Conservation (phyloP, 2,888 invertebrate species). For the Drosophila bunnanda region DNA sequence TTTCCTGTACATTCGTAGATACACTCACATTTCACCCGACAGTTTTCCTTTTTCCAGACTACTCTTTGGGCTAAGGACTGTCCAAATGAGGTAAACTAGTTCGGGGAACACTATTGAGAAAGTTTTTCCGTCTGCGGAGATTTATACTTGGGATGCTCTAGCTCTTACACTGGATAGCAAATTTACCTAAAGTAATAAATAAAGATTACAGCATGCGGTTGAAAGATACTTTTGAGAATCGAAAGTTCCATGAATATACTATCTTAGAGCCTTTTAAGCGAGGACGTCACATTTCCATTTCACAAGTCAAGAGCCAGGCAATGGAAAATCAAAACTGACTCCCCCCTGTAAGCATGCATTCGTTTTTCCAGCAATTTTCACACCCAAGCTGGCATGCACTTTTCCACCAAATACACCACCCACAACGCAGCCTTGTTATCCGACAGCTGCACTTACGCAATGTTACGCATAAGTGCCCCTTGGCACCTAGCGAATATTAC, state of each 20-base stretch:
- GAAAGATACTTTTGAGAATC: background rate
- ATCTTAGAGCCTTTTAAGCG: constrained; percentile 7
- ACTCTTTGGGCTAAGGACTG: constrained; percentile 35
- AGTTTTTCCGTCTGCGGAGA: constrained; percentile 61
- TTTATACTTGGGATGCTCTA: constrained; percentile 67
- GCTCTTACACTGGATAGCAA: constrained; percentile 12
- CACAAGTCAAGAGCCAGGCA: constrained; percentile 3
- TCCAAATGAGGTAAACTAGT: constrained; percentile 74
- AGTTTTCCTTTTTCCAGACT: constrained; percentile 49
- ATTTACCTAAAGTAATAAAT: constrained; percentile 6
- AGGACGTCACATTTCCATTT: constrained; percentile 34
- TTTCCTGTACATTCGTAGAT: constrained; percentile 49
- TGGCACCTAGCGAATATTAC: constrained; percentile 44
- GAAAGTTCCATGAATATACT: background rate
- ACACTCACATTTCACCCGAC: constrained; percentile 24
- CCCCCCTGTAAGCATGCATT: constrained; percentile 40
- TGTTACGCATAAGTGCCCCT: constrained; percentile 69
- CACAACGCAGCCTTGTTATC: constrained; percentile 14
- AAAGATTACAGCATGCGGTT: constrained; percentile 8
- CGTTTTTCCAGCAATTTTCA: constrained; percentile 74
- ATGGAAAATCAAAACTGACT: constrained; percentile 51
- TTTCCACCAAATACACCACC: constrained; percentile 17
- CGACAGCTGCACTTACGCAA: constrained; percentile 79
- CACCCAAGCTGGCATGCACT: constrained; percentile 73
- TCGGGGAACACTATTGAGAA: constrained; percentile 54